phyloP scores from a whole-genome alignment of 2,113 vertebrate species.

The Boleophthalmus pectinirostris region DNA sequence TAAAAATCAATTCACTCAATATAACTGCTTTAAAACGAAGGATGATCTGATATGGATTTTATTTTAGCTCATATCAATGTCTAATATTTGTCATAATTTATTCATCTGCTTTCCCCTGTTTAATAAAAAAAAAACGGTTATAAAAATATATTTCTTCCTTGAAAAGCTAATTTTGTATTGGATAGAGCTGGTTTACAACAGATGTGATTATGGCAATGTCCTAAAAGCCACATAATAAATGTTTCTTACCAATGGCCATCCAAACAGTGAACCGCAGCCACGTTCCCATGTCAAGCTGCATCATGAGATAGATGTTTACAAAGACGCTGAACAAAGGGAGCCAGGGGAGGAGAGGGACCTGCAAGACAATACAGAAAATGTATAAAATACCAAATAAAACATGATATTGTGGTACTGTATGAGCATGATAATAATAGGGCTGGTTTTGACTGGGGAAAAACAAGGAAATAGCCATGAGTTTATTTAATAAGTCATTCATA shows the following conservation, averaged over 20 bases:
- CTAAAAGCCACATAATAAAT: neutral
- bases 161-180: neutral
- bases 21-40: no score
- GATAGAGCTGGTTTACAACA: neutral
- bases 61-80: no score
- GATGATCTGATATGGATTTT: no score
- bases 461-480: neutral
- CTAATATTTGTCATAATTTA: no score
- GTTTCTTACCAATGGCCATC: constrained; percentile 86
- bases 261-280: constrained; percentile 89
- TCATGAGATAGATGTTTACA: constrained; percentile 96
- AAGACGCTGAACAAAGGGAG: constrained; percentile 91
- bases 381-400: neutral
- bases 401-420: neutral
- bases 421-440: neutral
- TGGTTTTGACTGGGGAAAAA: neutral
- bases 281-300: constrained; percentile 85
- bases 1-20: neutral
- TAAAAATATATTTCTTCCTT: no score
- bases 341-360: constrained; percentile 91
- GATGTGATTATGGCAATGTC: neutral
- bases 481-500: neutral
- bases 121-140: no score
- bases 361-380: neutral
- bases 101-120: no score